Evolutionary conservation across 2,888 invertebrate species (phyloP), one percentile per base, ranked within the genome.

Genomic region (Torymus tubicola): DNA sequence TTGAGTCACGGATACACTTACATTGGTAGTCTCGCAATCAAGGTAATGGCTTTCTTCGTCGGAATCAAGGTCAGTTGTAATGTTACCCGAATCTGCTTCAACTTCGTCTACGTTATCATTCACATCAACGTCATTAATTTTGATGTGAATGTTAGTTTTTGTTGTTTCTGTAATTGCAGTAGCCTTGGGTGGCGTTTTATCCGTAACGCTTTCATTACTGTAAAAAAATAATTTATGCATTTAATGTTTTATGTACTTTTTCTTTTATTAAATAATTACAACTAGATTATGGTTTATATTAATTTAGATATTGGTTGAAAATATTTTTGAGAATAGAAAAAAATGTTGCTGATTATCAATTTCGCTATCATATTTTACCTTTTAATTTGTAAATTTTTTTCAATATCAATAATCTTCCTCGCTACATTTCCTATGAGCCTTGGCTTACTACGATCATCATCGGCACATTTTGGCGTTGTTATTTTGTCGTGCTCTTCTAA

Each of bases 371-470:
- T 50, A 3, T 12, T 50, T 60, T 18, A 81, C 82, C 82, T 80
- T 74, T 63, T 80, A 63, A 70, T 77, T 18, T 78, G 50, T 50
- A 82, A 31, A 71, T 81, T 78, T 55, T 80, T 85, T 73, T 88
- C 87, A 53, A 84, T 84, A 76, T 86, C 81, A 64, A 75, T 86
- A 42, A 86, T 81, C 69, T 86, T 88, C 72, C 83, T 81, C 12
- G 86, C 85, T 31, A 86, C 85, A 75, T 85, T 87, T n/a, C 84
- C 84, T 55, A 84, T 81, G 10, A 75, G 76, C 14, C 83, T 81
- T 4, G 52, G 18, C 10, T 5, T 65, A 4, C 78, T 21, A n/a
- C 21, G 81, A 73, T 82, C 78, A 57, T 83, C 84, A 5, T 64
- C 16, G 24, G 78, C 65, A 21, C 4, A 58, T 70, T 64, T 84